phyloP scores from a whole-genome alignment of 1,140 invertebrate genomes.

The Lutraria rhynchaena region DNA sequence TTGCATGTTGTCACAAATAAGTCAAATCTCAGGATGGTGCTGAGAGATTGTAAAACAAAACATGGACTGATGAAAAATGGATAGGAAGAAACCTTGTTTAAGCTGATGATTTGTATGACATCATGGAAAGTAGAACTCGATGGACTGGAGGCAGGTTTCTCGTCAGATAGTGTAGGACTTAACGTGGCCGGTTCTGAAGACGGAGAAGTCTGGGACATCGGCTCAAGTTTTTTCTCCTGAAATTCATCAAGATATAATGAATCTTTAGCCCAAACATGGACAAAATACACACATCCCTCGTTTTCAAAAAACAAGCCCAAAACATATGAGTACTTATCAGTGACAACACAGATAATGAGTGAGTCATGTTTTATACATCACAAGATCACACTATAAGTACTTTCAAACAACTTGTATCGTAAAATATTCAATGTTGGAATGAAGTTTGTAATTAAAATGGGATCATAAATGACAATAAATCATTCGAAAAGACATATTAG shows the following conservation, averaged over 20 bases:
- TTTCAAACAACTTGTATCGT: too few species aligned
- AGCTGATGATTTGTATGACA: conserved; percentile 66
- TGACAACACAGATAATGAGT: too few species aligned
- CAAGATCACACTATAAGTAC: too few species aligned
- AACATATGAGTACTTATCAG: too few species aligned
- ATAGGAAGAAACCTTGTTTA: conserved; percentile 69
- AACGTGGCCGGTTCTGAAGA: conserved; percentile 40
- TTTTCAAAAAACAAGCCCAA: too few species aligned
- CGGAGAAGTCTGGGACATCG: conserved; percentile 18
- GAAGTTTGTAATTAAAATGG: too few species aligned
- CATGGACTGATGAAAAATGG: neutral
- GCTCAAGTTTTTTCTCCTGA: conserved; percentile 18
- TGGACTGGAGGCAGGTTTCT: conserved; percentile 29
- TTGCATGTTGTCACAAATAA: neutral
- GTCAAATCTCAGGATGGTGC: neutral
- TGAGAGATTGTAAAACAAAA: neutral
- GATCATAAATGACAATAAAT: too few species aligned
- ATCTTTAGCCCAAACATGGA: too few species aligned
- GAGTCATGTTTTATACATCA: too few species aligned
- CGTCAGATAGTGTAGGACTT: conserved; percentile 44
- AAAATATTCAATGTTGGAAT: too few species aligned
- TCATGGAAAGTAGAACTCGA: conserved; percentile 56
- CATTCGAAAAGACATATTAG: too few species aligned
- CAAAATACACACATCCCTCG: too few species aligned
- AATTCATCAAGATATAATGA: neutral